Base-by-base conservation (phyloP, 2,797 vertebrate genomes). In the Cynopterus sphinx region DNA sequence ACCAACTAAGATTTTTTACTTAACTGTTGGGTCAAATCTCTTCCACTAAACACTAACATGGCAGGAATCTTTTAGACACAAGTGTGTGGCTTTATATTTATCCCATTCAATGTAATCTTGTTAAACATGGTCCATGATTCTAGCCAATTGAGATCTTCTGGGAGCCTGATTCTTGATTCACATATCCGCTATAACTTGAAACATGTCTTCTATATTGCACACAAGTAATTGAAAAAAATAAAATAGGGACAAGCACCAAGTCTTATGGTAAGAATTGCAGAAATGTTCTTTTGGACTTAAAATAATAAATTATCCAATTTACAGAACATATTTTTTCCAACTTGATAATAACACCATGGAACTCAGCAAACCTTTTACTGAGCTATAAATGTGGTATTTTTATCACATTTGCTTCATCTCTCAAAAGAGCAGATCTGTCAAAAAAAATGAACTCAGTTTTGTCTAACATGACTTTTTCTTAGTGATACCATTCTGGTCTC, bases 391-490 rank as follows among this genome's bases (percentile, higher is more conserved):
- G 22, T 74, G 51, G 15, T 55, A 79, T 36, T 39, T 65, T 90
- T 86, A 84, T 24, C 39, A 91, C 17, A 85, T 61, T 74, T 82
- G 12, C 68, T 91, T 87, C 21, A 63, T 65, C 28, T 82, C 83
- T 83, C 51, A 83, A 87, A 86, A 26, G 15, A 75, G 28, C 1
- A 53, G 11, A 53, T 75, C 41, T 92, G 51, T 61, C 67, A 81
- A 95, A 92, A 78, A 87, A 95, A 49, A 49, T 26, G 19, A 75
- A 87, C 55, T 84, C 41, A 28, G 59, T 6, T 55, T 75, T 57
- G 41, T 49, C 33, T 82, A 92, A 88, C 31, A 55, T 61, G 59
- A 87, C 77, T 57, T 94, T 86, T 65, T 78, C 31, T 86, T 87
- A 33, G 31, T 51, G 26, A 74, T 33, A 79, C 21, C 63, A 86